phyloP scores from a whole-genome alignment of 2,113 vertebrate genomes.

The Cygnus buccinator region DNA sequence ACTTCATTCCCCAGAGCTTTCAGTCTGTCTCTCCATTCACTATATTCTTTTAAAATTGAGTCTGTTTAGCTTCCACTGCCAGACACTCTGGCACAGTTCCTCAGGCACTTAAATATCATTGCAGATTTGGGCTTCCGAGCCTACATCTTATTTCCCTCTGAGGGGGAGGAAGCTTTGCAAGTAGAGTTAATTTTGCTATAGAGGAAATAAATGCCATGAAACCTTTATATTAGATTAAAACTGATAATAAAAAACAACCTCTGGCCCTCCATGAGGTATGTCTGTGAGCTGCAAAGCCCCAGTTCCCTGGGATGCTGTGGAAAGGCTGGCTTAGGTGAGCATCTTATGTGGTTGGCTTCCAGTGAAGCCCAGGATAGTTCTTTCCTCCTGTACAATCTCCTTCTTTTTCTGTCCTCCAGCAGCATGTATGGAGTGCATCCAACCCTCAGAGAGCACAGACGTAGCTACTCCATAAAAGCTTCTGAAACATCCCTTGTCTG shows the following conservation, averaged over 20 bases:
- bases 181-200: slow-evolving; percentile 36
- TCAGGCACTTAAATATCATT: slow-evolving; percentile 66
- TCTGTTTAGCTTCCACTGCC: slow-evolving; percentile 57
- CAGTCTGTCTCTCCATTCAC: slow-evolving; percentile 29
- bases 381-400: not conserved
- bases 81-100: slow-evolving; percentile 65
- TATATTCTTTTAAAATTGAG: slow-evolving; percentile 26
- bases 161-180: slow-evolving; percentile 55
- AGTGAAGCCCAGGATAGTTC: not conserved
- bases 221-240: slow-evolving; percentile 31
- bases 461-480: slow-evolving; percentile 49
- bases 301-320: not conserved
- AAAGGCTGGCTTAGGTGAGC: not conserved
- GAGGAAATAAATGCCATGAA: slow-evolving; percentile 33
- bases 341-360: not conserved
- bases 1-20: slow-evolving; percentile 23
- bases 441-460: slow-evolving; percentile 49
- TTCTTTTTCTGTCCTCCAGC: slow-evolving; percentile 44
- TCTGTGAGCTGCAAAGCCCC: not conserved
- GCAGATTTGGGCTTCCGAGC: slow-evolving; percentile 46
- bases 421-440: slow-evolving; percentile 40
- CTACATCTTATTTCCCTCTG: slow-evolving; percentile 55
- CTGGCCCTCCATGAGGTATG: not conserved
- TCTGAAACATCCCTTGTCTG: slow-evolving; percentile 55
- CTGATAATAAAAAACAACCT: not conserved